phyloP scores from a whole-genome alignment of 2,797 vertebrate species.

The Gambelia wislizenii region DNA sequence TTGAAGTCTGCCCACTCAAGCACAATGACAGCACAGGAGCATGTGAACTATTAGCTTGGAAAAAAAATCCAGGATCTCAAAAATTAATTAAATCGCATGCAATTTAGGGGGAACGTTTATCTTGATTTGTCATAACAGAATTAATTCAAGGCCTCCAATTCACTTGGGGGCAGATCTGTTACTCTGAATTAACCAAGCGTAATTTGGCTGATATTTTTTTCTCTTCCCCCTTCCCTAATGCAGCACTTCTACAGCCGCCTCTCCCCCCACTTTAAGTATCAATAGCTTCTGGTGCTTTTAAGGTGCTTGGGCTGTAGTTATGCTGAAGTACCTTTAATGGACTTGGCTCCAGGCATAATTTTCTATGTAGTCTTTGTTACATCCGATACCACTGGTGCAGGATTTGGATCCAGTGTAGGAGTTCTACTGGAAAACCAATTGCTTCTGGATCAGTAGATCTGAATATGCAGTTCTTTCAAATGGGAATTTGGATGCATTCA shows the following conservation, averaged over 20 bases:
- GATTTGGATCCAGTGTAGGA: constrained; percentile 77
- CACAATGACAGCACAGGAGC: constrained; percentile 96
- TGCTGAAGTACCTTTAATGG: constrained; percentile 96
- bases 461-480: constrained; percentile 73
- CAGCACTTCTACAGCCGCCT: constrained; percentile 88
- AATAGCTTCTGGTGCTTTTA: constrained; percentile 97
- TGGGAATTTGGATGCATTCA: constrained; percentile 53
- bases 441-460: constrained; percentile 75
- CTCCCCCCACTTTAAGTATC: constrained; percentile 90
- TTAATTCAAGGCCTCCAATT: constrained; percentile 99
- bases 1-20: constrained; percentile 99
- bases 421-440: constrained; percentile 74
- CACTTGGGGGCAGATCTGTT: constrained; percentile 99
- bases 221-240: constrained; percentile 84
- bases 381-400: constrained; percentile 80
- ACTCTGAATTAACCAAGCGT: constrained; percentile 99
- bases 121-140: constrained; percentile 99
- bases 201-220: constrained; percentile 90
- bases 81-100: constrained; percentile 99
- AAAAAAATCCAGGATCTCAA: constrained; percentile 90
- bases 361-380: constrained; percentile 87
- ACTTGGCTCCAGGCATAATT: constrained; percentile 93
- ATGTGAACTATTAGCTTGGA: constrained; percentile 97
- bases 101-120: constrained; percentile 99
- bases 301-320: constrained; percentile 96